Evolutionary conservation across 2,797 vertebrate species (phyloP), one percentile per base, ranked within the genome.

Genomic region (Microctenopoma steveboyesi): DNA sequence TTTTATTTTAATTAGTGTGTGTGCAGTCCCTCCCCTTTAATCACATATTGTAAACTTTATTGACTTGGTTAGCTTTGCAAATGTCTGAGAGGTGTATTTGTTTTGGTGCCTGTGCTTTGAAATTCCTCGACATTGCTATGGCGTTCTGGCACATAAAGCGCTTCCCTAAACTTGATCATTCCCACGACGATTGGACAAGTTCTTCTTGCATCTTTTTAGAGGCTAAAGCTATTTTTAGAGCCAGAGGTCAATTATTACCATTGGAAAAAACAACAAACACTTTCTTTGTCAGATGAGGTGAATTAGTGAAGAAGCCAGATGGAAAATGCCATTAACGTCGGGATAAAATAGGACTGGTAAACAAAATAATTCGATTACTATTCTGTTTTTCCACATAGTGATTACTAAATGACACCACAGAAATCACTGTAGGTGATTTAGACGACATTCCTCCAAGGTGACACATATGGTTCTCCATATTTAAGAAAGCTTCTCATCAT

Each of bases 31-130:
- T 49, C 66, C 62, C 33, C 45, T 81, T 84, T 78, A 78, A 84
- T 75, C 46, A 45, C 63, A 56, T 69, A 72, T 72, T 80, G 58
- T 83, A 83, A 84, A 87, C 63, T 79, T 82, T 86, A 85, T 74
- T 79, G 72, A 84, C 72, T 69, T 58, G 47, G 66, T 81, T 76
- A 46, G 65, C 72, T 70, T 82, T 55, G 69, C 39, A 79, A 88
- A 79, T 58, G 72, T 63, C 64, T 35, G 47, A 66, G 71, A 73
- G 61, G 56, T 53, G 2, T 78, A 64, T 90, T 90, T 83, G 77
- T 75, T 81, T 89, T 88, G 76, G 86, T 80, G 61, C 77, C 60
- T 57, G 42, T 68, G 55, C 54, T 51, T 69, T 76, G 72, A 71
- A 73, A 83, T 84, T 84, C 63, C 64, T 74, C 16, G 4, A 76